Base-by-base conservation (phyloP, 2,888 invertebrate species). In the Ferrisia virgata region DNA sequence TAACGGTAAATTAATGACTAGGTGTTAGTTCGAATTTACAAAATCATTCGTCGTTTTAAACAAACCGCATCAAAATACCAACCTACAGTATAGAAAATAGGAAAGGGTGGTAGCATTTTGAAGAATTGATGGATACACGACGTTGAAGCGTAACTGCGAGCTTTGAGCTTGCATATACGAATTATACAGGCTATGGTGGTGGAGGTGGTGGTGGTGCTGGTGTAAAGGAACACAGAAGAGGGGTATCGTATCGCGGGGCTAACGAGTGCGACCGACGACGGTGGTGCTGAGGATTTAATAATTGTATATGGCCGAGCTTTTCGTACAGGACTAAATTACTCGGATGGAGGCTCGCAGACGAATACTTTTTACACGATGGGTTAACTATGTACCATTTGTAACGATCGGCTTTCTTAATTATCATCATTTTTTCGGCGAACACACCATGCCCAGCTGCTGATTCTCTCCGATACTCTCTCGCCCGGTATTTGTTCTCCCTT, bases 21-120 rank as follows among this genome's bases (percentile, higher is more conserved):
- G 39, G 76, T 47, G 83, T 83, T 72, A 31, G 72, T 31, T 43
- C 76, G 72, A 72, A 83, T 72, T 83, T 43, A 31, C 40, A 40
- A 83, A 36, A 72, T 31, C 83, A 83, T 83, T 80, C 53, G 80
- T 80, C 80, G 80, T 80, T 80, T 80, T 33, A 80, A 53, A 53
- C 53, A 80, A 80, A 53, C 80, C 80, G 53, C 80, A 80, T 80
- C 80, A 80, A 80, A 80, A 33, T 80, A 18, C n/a, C n/a, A 80
- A 43, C 28, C n/a, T n/a, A n/a, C n/a, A n/a, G n/a, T n/a, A n/a
- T n/a, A n/a, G n/a, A n/a, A n/a, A n/a, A n/a, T n/a, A n/a, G n/a
- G n/a, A n/a, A n/a, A 25, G 0, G 9, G 79, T 15, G 13, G 28
- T 28, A 31, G 47, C 33, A 28, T 80, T 76, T 76, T 53, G 80